A percentile compares a stretch with the other conserved stretches of the same genome.
Evolutionary conservation across 2,113 vertebrate species (phyloP).

Genomic region (Lepus europaeus): DNA sequence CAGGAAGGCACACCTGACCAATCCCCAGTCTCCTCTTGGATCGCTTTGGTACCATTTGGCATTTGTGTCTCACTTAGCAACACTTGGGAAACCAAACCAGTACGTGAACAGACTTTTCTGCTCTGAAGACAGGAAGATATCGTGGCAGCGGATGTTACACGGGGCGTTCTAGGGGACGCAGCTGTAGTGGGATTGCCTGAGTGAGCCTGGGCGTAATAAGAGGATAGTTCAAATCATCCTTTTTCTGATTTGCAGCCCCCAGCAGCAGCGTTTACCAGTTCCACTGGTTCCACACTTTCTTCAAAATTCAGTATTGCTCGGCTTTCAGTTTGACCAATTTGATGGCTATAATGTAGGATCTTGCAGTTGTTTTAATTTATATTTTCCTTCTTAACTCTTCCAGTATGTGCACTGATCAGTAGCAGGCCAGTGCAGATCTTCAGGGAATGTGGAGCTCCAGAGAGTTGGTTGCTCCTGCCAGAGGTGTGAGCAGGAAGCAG

Average conservation of each 20-base stretch:
- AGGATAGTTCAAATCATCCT: no score
- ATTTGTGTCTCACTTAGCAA: background rate
- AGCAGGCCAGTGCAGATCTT: background rate
- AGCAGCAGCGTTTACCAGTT: no score
- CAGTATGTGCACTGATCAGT: no score
- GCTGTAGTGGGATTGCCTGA: no score
- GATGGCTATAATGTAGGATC: no score
- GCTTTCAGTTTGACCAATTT: no score
- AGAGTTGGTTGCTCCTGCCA: background rate
- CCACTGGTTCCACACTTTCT: no score
- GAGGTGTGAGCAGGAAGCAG: background rate
- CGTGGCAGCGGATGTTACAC: background rate
- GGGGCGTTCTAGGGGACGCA: background rate
- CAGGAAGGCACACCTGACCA: background rate
- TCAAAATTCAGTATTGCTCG: no score
- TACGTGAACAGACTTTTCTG: background rate
- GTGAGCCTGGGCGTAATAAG: no score
- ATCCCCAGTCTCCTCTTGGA: accelerated
- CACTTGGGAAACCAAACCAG: background rate
- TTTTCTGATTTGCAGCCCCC: no score
- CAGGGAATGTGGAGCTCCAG: background rate
- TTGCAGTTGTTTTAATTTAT: no score
- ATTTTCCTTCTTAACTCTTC: no score
- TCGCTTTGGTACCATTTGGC: background rate
- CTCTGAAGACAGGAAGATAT: background rate